phyloP scores from a whole-genome alignment of 2,797 vertebrate species.

The Capromys pilorides region DNA sequence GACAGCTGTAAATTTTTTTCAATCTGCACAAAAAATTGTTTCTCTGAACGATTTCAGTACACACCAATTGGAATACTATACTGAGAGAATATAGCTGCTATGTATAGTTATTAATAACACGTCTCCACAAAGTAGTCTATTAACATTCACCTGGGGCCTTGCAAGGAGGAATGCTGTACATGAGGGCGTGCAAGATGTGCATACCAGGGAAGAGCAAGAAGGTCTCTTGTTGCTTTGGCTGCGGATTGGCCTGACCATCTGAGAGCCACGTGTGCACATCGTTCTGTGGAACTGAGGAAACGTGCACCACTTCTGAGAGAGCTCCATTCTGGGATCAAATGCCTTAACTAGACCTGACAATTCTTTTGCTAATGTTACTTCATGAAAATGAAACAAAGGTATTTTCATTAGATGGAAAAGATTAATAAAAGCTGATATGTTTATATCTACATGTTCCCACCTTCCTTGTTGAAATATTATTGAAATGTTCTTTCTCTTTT shows the following conservation, averaged over 20 bases:
- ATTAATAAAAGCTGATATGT: not conserved
- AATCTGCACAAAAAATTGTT: not conserved
- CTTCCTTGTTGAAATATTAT: not conserved
- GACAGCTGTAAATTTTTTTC: not conserved
- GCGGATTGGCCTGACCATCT: not conserved
- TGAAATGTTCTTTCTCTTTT: not conserved
- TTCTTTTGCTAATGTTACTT: not conserved
- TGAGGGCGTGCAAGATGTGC: not conserved
- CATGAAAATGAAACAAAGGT: not conserved
- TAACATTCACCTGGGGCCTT: not conserved
- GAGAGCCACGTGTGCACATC: not conserved
- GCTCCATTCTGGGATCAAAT: not conserved
- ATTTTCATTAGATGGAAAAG: not conserved
- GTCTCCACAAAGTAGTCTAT: not conserved
- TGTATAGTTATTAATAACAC: not conserved
- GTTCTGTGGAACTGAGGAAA: not conserved
- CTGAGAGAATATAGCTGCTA: not conserved
- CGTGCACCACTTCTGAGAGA: accelerated
- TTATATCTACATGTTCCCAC: not conserved
- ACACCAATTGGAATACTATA: not conserved
- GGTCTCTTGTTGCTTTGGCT: too few relatives aligned
- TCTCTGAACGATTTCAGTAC: not conserved
- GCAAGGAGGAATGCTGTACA: not conserved
- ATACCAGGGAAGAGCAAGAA: not conserved
- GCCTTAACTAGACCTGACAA: not conserved